Evolutionary conservation across 2,113 vertebrate species (phyloP).

Genomic region (Myiagra hebetior): DNA sequence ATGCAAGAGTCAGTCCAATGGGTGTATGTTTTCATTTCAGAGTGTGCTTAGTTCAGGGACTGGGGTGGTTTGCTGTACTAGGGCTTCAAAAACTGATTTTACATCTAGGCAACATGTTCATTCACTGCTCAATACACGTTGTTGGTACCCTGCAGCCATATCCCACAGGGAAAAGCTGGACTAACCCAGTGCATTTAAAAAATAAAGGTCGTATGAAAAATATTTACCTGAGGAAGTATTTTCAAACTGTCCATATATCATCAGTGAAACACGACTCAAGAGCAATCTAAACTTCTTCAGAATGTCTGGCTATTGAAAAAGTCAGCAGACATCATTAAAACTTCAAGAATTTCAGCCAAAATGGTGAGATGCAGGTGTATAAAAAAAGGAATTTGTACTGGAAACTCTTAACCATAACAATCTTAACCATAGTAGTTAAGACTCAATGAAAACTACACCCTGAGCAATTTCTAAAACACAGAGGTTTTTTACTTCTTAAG

Average conservation of each 20-base stretch:
- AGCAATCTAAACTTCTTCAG: background rate
- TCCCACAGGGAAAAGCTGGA: background rate
- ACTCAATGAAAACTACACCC: background rate
- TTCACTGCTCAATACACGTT: background rate
- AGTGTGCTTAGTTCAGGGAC: background rate
- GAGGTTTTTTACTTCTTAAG: background rate
- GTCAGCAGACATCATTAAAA: background rate
- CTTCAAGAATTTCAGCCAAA: background rate
- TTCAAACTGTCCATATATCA: background rate
- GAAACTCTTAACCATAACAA: background rate
- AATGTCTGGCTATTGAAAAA: background rate
- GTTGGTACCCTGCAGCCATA: background rate
- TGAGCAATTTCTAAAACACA: background rate
- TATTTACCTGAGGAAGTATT: background rate
- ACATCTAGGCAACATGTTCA: fast-evolving
- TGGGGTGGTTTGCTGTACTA: background rate
- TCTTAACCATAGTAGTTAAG: background rate
- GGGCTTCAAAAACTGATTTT: background rate
- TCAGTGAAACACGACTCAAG: background rate
- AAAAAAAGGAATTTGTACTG: background rate
- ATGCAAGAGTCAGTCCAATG: fast-evolving
- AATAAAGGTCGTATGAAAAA: background rate
- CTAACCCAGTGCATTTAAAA: background rate
- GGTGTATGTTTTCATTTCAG: background rate
- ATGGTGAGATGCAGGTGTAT: background rate